Conservation (phyloP, 2,797 vertebrate genomes). For the Chiloscyllium punctatum region DNA sequence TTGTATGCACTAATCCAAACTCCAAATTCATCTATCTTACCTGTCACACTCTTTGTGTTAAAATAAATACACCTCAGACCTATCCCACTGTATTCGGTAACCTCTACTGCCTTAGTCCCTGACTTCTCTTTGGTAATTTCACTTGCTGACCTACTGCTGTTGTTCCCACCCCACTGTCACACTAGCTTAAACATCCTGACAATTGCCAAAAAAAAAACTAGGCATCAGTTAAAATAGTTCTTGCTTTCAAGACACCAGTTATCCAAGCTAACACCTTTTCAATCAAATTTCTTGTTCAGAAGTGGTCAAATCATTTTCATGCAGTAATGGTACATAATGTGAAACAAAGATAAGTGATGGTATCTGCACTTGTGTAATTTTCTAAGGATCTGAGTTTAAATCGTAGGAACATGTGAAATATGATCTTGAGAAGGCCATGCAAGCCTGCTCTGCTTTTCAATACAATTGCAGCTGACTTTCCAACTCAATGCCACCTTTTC, state of each 20-base stretch:
- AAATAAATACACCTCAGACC: no score
- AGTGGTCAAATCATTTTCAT: constrained; percentile 1
- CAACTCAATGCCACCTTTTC: background rate
- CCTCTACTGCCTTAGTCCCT: no score
- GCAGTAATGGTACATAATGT: background rate
- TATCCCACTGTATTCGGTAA: no score
- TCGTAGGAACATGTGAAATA: background rate
- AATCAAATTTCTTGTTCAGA: background rate
- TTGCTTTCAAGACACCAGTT: background rate
- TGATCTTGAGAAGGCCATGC: background rate
- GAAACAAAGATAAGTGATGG: background rate
- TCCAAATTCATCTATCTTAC: no score
- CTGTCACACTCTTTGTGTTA: no score
- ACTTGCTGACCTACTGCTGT: no score
- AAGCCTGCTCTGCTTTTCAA: background rate
- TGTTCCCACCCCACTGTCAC: no score
- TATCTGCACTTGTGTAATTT: background rate
- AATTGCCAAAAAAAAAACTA: background rate
- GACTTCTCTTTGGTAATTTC: no score
- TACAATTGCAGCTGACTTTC: background rate
- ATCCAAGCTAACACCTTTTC: background rate
- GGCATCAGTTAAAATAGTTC: background rate
- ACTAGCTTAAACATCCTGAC: no score
- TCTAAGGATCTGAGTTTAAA: background rate
- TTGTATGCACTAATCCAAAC: no score